These are phyloP conservation scores for Malurus alboscapulatus DNA, from an alignment of 2,113 vertebrate species.

Conservation along the genomic window DNA sequence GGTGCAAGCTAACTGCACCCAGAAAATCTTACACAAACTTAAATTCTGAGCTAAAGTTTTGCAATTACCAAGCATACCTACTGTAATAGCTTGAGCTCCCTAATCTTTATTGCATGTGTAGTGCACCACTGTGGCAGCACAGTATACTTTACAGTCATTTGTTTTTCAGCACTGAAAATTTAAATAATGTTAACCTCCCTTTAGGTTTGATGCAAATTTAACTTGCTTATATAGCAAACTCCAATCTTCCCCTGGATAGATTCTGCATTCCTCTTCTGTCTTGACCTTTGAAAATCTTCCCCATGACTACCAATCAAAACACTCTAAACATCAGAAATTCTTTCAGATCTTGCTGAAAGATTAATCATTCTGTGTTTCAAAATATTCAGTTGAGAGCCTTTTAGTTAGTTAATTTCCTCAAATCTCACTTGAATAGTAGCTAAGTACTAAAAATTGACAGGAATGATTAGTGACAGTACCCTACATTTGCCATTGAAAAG, in stretches of 20 bases:
- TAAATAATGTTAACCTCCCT: constrained; percentile 2
- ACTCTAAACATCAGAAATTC: constrained; percentile 44
- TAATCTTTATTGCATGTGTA: not conserved
- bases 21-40: not conserved
- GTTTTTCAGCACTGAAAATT: not conserved
- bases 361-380: constrained; percentile 45
- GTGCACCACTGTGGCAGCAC: not conserved
- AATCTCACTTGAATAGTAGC: not conserved
- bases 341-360: constrained; percentile 35
- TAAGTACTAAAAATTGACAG: constrained; percentile 42
- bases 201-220: constrained; percentile 18
- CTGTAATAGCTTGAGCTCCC: not conserved
- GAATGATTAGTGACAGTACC: not conserved
- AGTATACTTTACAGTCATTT: not conserved
- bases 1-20: not conserved
- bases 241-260: constrained; percentile 2
- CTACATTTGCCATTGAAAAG: constrained; percentile 27
- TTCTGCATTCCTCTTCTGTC: constrained; percentile 26
- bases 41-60: not conserved
- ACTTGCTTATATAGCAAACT: not conserved
- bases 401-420: constrained; percentile 51
- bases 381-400: constrained; percentile 56
- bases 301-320: constrained; percentile 49
- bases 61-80: not conserved
- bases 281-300: constrained; percentile 61